Conservation (phyloP, 2,797 vertebrate species). For the Holocentrus rufus region DNA sequence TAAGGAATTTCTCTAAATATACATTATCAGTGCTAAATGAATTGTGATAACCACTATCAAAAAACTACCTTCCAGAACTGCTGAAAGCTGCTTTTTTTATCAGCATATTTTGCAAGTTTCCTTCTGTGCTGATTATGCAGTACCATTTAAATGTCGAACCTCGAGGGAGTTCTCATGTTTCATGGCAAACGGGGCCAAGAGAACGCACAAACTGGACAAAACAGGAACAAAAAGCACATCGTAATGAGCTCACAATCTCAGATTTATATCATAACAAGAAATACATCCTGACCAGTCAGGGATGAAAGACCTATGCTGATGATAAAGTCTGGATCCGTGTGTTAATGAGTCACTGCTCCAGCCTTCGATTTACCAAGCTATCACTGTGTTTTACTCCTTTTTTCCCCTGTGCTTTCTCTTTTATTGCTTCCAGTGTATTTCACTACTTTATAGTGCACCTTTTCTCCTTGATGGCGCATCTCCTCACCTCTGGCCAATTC, state of each 20-base stretch:
- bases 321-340: slow-evolving; percentile 9
- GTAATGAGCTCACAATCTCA: slow-evolving; percentile 37
- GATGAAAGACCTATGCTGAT: no score
- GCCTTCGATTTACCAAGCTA: slow-evolving; percentile 33
- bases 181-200: background rate
- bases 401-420: slow-evolving; percentile 29
- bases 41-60: slow-evolving; percentile 41
- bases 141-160: slow-evolving; percentile 10
- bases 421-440: slow-evolving; percentile 46
- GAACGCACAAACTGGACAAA: slow-evolving; percentile 31
- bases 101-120: slow-evolving; percentile 47
- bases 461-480: slow-evolving; percentile 21
- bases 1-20: slow-evolving; percentile 28
- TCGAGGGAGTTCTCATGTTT: slow-evolving; percentile 48
- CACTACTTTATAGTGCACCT: slow-evolving; percentile 16
- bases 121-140: slow-evolving; percentile 33
- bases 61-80: slow-evolving; percentile 14
- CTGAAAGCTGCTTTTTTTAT: slow-evolving; percentile 33
- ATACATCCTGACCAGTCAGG: background rate
- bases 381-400: slow-evolving; percentile 34
- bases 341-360: slow-evolving; percentile 1
- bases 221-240: slow-evolving; percentile 36
- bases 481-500: slow-evolving; percentile 40
- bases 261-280: slow-evolving; percentile 33
- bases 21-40: slow-evolving; percentile 24